Conservation (phyloP, 92 coral and sea anemone species). For the Zoanthus solanderi region DNA sequence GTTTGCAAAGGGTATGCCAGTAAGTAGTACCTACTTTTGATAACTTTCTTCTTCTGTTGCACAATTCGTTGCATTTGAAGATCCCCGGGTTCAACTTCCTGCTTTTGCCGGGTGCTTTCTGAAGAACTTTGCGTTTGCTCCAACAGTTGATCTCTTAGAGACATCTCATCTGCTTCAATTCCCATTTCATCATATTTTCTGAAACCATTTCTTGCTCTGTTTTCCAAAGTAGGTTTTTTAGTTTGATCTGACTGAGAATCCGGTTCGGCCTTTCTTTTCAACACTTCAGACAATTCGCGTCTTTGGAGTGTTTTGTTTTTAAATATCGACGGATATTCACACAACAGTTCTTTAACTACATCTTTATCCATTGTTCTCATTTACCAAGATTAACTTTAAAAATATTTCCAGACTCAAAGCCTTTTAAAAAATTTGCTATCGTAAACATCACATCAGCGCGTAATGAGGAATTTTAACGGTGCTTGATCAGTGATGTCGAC, state of each 20-base stretch:
- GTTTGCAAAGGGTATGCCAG: too few species aligned
- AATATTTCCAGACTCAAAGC: not conserved
- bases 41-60: slow-evolving; percentile 49
- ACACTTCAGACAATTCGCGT: not conserved
- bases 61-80: slow-evolving; percentile 13
- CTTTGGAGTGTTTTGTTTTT: not conserved
- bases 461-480: slow-evolving; percentile 22
- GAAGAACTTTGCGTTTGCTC: slow-evolving; percentile 42
- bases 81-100: not conserved
- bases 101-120: not conserved
- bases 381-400: not conserved
- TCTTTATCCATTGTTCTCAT: slow-evolving; percentile 35
- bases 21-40: slow-evolving; percentile 54
- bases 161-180: slow-evolving; percentile 48
- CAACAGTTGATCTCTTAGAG: slow-evolving; percentile 61
- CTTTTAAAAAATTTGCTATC: not conserved
- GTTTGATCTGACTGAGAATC: not conserved
- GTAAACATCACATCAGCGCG: slow-evolving; percentile 3
- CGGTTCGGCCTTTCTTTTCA: slow-evolving; percentile 19
- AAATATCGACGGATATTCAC: not conserved
- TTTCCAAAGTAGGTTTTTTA: not conserved
- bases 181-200: slow-evolving; percentile 17
- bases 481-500: not conserved
- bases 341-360: not conserved
- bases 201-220: slow-evolving; percentile 6